These are phyloP conservation scores for Malachius bipustulatus DNA, from an alignment of 2,888 invertebrate genomes.

Conservation along the genomic window DNA sequence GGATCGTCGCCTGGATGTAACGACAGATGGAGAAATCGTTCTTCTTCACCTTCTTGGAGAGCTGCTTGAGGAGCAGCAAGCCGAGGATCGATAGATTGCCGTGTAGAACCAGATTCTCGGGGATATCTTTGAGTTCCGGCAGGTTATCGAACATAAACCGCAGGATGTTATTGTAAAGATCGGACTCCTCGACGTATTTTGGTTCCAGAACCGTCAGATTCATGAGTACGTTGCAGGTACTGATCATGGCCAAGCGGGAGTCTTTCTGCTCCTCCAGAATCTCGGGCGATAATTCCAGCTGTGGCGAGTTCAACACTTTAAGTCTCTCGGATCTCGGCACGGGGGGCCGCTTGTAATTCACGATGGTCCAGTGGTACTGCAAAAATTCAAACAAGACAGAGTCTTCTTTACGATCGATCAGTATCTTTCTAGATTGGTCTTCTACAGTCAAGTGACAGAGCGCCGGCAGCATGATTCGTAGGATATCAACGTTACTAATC, in stretches of 20 bases:
- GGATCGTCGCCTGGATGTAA: slow-evolving; percentile 78
- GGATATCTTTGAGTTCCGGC: slow-evolving; percentile 70
- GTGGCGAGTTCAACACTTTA: slow-evolving; percentile 62
- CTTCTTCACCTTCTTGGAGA: slow-evolving; percentile 69
- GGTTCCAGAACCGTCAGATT: slow-evolving; percentile 82
- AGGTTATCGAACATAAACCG: slow-evolving; percentile 78
- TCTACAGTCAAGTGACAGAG: slow-evolving; percentile 86
- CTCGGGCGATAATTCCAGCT: slow-evolving; percentile 61
- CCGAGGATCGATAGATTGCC: slow-evolving; percentile 78
- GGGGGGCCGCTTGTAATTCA: slow-evolving; percentile 71
- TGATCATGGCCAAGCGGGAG: slow-evolving; percentile 73
- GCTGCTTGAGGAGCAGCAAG: slow-evolving; percentile 69
- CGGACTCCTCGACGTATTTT: slow-evolving; percentile 66
- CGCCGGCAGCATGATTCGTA: slow-evolving; percentile 76
- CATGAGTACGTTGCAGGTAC: slow-evolving; percentile 85
- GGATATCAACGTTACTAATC: slow-evolving; percentile 47
- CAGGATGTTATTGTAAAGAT: slow-evolving; percentile 64
- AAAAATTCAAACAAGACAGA: slow-evolving; percentile 68
- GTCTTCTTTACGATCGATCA: slow-evolving; percentile 67
- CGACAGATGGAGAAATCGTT: slow-evolving; percentile 82
- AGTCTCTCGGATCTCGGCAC: slow-evolving; percentile 69
- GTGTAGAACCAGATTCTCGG: slow-evolving; percentile 73
- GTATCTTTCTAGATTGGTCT: slow-evolving; percentile 70
- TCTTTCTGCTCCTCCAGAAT: slow-evolving; percentile 73
- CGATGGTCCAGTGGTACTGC: slow-evolving; percentile 77